Percentiles rank a stretch among this genome's conserved stretches.
These are phyloP conservation scores for Todus mexicanus DNA, from an alignment of 2,797 vertebrate genomes.

Conservation along the genomic window DNA sequence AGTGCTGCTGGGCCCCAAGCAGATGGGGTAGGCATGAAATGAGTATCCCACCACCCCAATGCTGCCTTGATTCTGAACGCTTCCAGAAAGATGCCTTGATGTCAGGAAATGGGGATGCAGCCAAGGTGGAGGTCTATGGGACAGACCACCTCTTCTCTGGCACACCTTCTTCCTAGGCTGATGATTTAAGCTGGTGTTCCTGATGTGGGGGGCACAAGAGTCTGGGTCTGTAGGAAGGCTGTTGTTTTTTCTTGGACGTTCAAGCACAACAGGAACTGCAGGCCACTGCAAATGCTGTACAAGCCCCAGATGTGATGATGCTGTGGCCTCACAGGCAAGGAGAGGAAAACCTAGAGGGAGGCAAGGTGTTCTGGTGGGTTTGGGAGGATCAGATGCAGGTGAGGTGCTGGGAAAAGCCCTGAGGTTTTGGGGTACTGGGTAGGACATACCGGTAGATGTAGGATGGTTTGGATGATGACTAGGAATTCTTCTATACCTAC, in stretches of 20 bases:
- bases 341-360: not conserved
- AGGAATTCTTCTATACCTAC: not conserved
- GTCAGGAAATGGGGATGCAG: not conserved
- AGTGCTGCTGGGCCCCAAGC: not conserved
- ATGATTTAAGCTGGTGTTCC: not conserved
- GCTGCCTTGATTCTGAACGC: not conserved
- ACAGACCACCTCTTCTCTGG: not conserved
- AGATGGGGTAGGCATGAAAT: not conserved
- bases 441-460: fast-evolving
- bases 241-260: not conserved
- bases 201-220: not conserved
- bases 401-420: not conserved
- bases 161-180: not conserved
- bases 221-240: not conserved
- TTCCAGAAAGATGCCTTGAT: not conserved
- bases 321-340: not conserved
- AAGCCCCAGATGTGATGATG: not conserved
- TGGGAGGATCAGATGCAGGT: not conserved
- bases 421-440: not conserved
- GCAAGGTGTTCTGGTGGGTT: not conserved
- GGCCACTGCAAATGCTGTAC: not conserved
- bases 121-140: not conserved
- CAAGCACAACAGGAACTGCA: not conserved
- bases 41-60: fast-evolving
- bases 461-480: not conserved